Percentiles rank a stretch among this genome's conserved stretches.
phyloP scores from a whole-genome alignment of 2,888 invertebrate genomes.

The Synergus umbraculus region DNA sequence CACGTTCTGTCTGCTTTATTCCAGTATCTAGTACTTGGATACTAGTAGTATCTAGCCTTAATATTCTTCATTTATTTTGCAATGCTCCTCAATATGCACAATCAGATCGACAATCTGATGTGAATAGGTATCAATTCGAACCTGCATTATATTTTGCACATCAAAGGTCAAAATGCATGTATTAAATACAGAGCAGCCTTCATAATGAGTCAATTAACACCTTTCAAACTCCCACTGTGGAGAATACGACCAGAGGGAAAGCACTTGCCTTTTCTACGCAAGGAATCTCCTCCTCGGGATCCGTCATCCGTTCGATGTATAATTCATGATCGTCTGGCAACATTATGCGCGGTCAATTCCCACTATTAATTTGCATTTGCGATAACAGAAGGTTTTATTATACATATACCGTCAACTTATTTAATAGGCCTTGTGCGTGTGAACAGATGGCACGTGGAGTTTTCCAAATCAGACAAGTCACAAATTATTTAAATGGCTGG shows the following conservation, averaged over 20 bases:
- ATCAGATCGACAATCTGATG: background rate
- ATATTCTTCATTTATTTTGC: constrained; percentile 4
- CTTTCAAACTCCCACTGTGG: background rate
- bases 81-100: background rate
- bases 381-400: constrained; percentile 60
- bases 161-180: background rate
- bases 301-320: constrained; percentile 64
- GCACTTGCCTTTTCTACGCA: constrained; percentile 20
- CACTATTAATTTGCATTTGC: constrained; percentile 68
- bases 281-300: constrained; percentile 54
- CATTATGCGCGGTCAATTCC: constrained; percentile 66
- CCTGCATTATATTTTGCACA: background rate
- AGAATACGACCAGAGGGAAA: background rate
- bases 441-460: constrained; percentile 51
- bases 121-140: background rate
- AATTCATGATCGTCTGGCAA: constrained; percentile 66
- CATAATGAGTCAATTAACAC: background rate
- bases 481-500: constrained; percentile 7
- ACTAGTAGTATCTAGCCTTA: background rate
- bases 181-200: background rate
- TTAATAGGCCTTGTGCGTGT: constrained; percentile 9
- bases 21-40: background rate
- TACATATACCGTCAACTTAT: constrained; percentile 43
- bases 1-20: constrained; percentile 16
- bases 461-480: constrained; percentile 33